Percentiles rank a stretch among this genome's conserved stretches.
Evolutionary conservation across 2,113 vertebrate genomes (phyloP).

Genomic region (Neogobius melanostomus): DNA sequence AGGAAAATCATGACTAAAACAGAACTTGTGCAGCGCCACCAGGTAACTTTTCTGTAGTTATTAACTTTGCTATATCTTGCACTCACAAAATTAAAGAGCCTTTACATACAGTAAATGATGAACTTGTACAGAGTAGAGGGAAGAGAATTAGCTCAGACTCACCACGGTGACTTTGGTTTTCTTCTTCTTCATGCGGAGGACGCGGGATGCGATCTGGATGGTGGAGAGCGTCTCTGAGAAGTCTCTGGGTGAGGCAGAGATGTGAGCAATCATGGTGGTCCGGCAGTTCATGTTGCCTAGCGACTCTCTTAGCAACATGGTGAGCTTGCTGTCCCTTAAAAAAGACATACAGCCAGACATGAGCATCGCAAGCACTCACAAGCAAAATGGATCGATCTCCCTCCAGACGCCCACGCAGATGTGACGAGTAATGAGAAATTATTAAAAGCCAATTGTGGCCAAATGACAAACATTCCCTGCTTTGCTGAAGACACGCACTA

Average conservation of each 20-base stretch:
- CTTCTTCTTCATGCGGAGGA: constrained; percentile 98
- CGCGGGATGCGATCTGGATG: constrained; percentile 94
- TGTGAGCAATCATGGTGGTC: constrained; percentile 98
- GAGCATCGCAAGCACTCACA: constrained; percentile 31
- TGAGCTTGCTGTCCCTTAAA: constrained; percentile 97
- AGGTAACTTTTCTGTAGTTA: not conserved
- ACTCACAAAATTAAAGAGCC: constrained; percentile 5
- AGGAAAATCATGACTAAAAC: too few relatives aligned
- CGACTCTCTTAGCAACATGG: constrained; percentile 98
- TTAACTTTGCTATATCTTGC: constrained; percentile 2
- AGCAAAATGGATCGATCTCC: constrained; percentile 25
- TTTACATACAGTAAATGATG: not conserved
- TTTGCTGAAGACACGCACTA: not conserved
- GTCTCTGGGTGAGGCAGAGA: constrained; percentile 88
- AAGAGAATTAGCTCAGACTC: constrained; percentile 42
- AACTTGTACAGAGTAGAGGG: not conserved
- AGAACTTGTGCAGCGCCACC: not conserved
- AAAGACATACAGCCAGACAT: constrained; percentile 55
- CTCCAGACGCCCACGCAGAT: constrained; percentile 6
- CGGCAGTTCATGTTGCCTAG: constrained; percentile 99
- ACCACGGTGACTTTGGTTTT: constrained; percentile 92
- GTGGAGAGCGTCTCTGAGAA: constrained; percentile 95
- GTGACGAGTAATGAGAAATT: constrained; percentile 17
- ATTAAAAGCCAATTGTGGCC: constrained; percentile 9
- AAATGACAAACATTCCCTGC: not conserved